Base-by-base conservation (phyloP, 2,113 vertebrate species). In the Aleadryas rufinucha region DNA sequence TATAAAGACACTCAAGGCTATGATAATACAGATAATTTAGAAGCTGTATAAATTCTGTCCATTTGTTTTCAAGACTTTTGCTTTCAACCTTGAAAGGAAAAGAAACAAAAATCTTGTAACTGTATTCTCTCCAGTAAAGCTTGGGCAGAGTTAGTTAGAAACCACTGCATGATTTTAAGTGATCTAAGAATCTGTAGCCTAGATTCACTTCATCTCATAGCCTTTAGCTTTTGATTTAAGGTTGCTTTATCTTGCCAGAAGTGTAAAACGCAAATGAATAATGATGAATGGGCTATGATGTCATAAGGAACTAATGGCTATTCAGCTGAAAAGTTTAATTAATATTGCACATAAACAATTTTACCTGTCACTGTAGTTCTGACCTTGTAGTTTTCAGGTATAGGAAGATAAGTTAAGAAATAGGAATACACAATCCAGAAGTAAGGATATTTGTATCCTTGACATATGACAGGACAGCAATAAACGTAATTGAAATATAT, bases 401-500 rank as follows among this genome's bases (percentile, higher is more conserved):
- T n/a, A 91, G 57, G 59, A 15, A 92, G 66, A 52, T 79, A 95
- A 86, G 72, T 89, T 90, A 93, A 93, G 64, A 94, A 96, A 83
- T 20, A 84, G 52, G 42, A 84, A 93, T 60, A 52, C 20, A n/a
- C 35, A 92, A 80, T 88, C 66, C 75, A 83, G 47, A 70, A 95
- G 69, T 50, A 72, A 72, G 42, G 33, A 27, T 86, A 95, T 93
- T 94, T 92, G n/a, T 88, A 81, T 94, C 84, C 65, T 76, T 91
- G 95, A 31, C 49, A 52, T 53, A 37, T 95, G 93, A 59, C 52
- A 68, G 77, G 93, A 87, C 68, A 87, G n/a, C 74, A 95, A 33
- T 77, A 76, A 93, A 86, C 39, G 66, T 91, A 91, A 90, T 79
- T 88, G 72, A 94, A 96, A 97, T 89, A 76, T 85, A 84, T 83